phyloP scores from a whole-genome alignment of 2,888 invertebrate species.

The Hypercompe scribonia region DNA sequence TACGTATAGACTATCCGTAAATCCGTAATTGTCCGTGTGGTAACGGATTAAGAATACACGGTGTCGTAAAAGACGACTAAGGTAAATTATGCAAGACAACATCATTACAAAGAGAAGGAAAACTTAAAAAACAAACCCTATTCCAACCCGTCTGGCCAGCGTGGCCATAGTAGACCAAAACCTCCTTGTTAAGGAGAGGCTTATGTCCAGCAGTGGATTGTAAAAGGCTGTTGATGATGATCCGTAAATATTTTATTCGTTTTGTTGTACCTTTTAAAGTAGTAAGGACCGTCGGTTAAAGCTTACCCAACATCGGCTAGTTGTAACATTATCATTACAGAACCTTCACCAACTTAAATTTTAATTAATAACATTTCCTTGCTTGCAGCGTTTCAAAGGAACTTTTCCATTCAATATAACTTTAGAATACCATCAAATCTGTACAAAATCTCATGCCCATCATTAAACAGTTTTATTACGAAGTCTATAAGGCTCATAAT shows the following conservation, averaged over 20 bases:
- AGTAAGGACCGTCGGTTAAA: background rate
- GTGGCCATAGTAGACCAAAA: no score
- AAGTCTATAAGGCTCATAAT: conserved; percentile 30
- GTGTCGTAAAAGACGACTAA: no score
- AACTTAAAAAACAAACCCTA: no score
- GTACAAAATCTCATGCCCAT: conserved; percentile 16
- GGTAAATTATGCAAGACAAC: no score
- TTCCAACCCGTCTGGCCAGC: no score
- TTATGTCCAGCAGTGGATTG: no score
- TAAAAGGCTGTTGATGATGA: no score
- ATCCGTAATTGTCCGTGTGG: no score
- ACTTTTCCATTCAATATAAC: conserved; percentile 69
- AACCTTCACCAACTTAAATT: conserved; percentile 49
- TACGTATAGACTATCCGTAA: no score
- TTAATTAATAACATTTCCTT: conserved; percentile 69
- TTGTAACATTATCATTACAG: conserved; percentile 5
- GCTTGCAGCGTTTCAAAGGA: conserved; percentile 54
- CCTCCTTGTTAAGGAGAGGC: no score
- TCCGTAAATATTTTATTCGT: background rate
- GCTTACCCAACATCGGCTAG: background rate
- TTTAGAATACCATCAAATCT: conserved; percentile 63
- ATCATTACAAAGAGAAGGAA: no score
- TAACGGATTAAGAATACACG: no score
- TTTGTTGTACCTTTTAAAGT: background rate
- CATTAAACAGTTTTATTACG: conserved; percentile 32